Conservation (phyloP, 2,113 vertebrate genomes). For the Pachyramphus minor region DNA sequence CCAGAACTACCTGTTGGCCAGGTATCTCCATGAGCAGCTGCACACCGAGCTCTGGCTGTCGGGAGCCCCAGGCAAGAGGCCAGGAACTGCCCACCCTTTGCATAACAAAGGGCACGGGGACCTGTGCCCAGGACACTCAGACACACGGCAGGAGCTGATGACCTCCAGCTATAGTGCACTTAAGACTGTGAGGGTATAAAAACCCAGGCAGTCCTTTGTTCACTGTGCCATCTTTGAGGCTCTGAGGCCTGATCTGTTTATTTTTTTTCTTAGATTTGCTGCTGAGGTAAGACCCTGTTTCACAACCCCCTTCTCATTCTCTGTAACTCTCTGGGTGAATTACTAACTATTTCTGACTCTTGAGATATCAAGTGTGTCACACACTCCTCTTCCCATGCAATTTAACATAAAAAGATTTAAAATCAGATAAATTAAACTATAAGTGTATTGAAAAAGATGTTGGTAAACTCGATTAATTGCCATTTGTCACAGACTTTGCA, state of each 20-base stretch:
- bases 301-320: not conserved
- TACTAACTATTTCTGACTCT: not conserved
- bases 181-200: not conserved
- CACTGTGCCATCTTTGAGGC: not conserved
- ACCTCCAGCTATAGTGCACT: not conserved
- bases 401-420: not conserved
- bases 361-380: not conserved
- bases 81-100: accelerated
- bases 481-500: not conserved
- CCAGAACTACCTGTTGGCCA: too few species aligned
- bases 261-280: not conserved
- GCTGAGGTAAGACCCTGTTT: not conserved
- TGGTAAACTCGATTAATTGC: not conserved
- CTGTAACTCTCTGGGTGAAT: not conserved
- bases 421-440: not conserved
- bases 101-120: accelerated
- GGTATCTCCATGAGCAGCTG: accelerated
- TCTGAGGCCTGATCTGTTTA: not conserved
- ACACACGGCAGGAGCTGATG: not conserved
- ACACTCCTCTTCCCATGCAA: not conserved
- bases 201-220: not conserved
- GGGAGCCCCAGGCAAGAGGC: not conserved
- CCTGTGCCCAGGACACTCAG: not conserved
- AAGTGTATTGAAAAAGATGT: not conserved
- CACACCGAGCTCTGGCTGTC: not conserved